These are phyloP conservation scores for Hyalella azteca DNA, from an alignment of 2,888 invertebrate genomes.

Conservation along the genomic window DNA sequence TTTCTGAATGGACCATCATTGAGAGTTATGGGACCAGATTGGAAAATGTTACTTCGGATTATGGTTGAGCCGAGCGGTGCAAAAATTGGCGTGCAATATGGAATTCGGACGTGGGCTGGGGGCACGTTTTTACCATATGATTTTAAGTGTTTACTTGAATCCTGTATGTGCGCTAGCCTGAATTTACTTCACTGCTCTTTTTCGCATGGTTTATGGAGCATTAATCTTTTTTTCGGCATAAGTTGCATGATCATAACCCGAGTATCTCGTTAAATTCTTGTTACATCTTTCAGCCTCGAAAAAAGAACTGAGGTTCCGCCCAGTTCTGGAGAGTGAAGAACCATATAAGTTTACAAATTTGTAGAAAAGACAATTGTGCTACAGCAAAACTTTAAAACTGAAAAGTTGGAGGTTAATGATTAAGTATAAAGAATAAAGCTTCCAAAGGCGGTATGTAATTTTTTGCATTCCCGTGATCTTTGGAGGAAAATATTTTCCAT, in stretches of 20 bases:
- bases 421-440: no score
- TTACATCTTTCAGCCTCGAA: no score
- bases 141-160: not conserved
- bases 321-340: no score
- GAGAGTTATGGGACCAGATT: constrained; percentile 8
- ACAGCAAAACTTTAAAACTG: no score
- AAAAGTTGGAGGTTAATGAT: no score
- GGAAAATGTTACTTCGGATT: not conserved
- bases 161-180: not conserved
- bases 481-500: no score
- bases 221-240: not conserved
- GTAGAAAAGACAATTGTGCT: no score
- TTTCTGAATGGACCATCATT: constrained; percentile 4
- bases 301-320: no score
- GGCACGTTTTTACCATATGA: not conserved
- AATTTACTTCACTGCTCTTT: constrained; percentile 6
- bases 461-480: no score
- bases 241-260: not conserved
- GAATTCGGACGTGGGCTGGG: not conserved
- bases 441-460: no score
- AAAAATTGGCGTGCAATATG: constrained; percentile 13
- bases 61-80: not conserved
- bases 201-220: not conserved
- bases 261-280: constrained; percentile 2
- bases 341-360: no score